Evolutionary conservation across 2,888 invertebrate species (phyloP), one percentile per base, ranked within the genome.

Genomic region (Leucoma salicis): DNA sequence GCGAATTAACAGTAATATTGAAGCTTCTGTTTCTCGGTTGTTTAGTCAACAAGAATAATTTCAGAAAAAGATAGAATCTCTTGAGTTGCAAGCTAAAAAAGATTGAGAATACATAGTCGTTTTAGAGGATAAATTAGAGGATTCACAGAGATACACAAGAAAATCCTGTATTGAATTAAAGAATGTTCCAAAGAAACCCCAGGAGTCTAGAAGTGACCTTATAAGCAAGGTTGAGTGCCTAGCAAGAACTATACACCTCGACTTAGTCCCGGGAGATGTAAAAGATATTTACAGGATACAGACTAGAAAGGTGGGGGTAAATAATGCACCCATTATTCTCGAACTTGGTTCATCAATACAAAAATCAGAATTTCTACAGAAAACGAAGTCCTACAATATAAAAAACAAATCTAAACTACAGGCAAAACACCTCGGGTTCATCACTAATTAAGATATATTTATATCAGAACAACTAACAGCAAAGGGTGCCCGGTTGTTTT

Each of bases 21-120:
- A 31, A 21, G 11, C 14, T n/a, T 24, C 24, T 31, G 31, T 38
- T n/a, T 21, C 31, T n/a, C 6, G 7, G 11, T 14, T 39, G 2
- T 11, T 25, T 4, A n/a, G 14, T 11, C 39, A 39, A 27, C 25
- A 39, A 14, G 39, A 39, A 11, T 31, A 39, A 8, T 12, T 32
- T 32, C 13, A 14, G 2, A 39, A 32, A 14, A 31, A 39, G 32
- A 39, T 39, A 7, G 31, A 25, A 3, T 10, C 2, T 6, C 3
- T 39, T 3, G 39, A 39, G 24, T 4, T 24, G 14, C 16, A 18
- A 28, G 36, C 3, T 2, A 13, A 29, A 18, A 18, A 13, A 8
- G 18, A 36, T 11, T 14, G 27, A n/a, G 29, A 36, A 8, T 18
- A 36, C 8, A 36, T 36, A 1, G 1, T 6, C 4, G 16, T 28